Evolutionary conservation across 2,113 vertebrate species (phyloP).

Genomic region (Anser cygnoides): DNA sequence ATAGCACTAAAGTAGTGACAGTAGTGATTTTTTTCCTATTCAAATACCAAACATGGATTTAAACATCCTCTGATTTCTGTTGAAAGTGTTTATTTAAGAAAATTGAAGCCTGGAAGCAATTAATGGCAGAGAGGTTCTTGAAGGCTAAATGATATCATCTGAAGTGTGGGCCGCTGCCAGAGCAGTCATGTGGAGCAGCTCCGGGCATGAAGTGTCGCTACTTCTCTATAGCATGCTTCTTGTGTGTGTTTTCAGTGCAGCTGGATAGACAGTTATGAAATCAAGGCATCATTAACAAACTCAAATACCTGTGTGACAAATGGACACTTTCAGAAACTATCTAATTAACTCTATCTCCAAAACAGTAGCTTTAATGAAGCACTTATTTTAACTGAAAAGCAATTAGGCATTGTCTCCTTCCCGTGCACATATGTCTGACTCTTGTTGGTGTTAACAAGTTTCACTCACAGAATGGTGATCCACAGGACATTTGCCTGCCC

Average conservation of each 20-base stretch:
- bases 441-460: neutral
- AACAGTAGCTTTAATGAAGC: neutral
- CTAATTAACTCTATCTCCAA: neutral
- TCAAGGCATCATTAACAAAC: neutral
- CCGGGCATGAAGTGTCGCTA: neutral
- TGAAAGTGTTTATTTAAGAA: neutral
- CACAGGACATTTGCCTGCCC: neutral
- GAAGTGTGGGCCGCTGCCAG: neutral
- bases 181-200: neutral
- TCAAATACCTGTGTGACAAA: neutral
- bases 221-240: neutral
- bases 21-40: neutral
- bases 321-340: neutral
- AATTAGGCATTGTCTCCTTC: neutral
- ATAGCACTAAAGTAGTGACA: neutral
- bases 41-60: neutral
- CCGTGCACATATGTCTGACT: neutral
- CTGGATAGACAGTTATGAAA: neutral
- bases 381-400: conserved; percentile 6
- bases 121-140: neutral
- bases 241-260: neutral
- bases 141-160: neutral
- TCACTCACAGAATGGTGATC: neutral
- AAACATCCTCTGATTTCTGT: neutral
- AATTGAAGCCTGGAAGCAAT: neutral